phyloP scores from a whole-genome alignment of 2,797 vertebrate genomes.

The Pterois miles region DNA sequence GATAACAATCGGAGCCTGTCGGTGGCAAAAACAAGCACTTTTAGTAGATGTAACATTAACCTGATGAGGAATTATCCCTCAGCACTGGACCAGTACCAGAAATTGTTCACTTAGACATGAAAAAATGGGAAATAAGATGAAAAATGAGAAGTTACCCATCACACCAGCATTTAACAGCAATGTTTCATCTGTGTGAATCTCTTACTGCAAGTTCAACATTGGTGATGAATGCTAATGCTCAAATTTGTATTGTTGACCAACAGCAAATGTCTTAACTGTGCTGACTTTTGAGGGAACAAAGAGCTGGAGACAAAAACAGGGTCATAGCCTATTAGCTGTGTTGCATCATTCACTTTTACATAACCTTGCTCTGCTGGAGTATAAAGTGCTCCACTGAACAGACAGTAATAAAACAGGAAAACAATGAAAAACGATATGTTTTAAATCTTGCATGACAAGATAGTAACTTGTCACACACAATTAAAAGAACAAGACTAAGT shows the following conservation, averaged over 20 bases:
- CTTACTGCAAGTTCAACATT: not conserved
- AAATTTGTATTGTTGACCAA: not conserved
- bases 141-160: no score
- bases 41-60: no score
- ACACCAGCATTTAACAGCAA: not conserved
- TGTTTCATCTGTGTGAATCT: not conserved
- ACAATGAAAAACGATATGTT: not conserved
- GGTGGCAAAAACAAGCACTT: no score
- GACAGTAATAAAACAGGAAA: not conserved
- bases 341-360: not conserved
- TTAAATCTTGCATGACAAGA: not conserved
- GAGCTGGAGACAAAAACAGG: not conserved
- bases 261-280: no score
- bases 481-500: not conserved
- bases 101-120: no score
- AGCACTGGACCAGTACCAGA: no score
- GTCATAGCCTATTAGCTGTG: not conserved
- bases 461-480: not conserved
- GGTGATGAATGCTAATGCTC: no score
- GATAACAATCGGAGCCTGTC: no score
- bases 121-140: no score
- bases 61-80: no score
- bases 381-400: not conserved
- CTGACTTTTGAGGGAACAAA: no score
- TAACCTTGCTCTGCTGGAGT: not conserved